phyloP scores from a whole-genome alignment of 2,888 invertebrate species.

The Andrena haemorrhoa region DNA sequence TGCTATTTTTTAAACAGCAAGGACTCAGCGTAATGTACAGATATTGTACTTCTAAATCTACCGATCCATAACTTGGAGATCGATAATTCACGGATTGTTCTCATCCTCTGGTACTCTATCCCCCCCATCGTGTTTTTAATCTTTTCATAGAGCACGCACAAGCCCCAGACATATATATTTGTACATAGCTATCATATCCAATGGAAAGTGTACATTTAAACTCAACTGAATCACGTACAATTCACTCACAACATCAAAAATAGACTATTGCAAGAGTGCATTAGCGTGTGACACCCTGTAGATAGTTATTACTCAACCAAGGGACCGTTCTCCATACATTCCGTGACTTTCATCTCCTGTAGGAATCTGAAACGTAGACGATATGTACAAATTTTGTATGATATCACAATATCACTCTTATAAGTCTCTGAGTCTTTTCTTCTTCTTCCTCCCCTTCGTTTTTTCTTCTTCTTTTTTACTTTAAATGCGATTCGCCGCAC shows the following conservation, averaged over 20 bases:
- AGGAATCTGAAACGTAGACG: conserved; percentile 75
- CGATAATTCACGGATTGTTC: conserved; percentile 69
- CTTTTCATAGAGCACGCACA: conserved; percentile 79
- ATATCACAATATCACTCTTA: conserved; percentile 73
- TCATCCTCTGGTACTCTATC: conserved; percentile 58
- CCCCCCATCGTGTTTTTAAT: conserved; percentile 58
- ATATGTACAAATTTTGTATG: conserved; percentile 77
- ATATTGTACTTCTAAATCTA: conserved; percentile 74
- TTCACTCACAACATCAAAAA: conserved; percentile 84
- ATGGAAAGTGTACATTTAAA: conserved; percentile 80
- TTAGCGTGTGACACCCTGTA: conserved; percentile 79
- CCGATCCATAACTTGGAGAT: conserved; percentile 65
- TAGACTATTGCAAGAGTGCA: conserved; percentile 83
- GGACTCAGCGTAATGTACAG: conserved; percentile 73
- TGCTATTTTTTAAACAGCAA: conserved; percentile 72
- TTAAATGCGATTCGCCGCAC: conserved; percentile 71
- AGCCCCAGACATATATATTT: conserved; percentile 81
- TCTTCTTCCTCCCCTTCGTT: conserved; percentile 3
- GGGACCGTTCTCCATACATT: conserved; percentile 71
- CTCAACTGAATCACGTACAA: conserved; percentile 80
- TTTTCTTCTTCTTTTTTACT: conserved; percentile 21
- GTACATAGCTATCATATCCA: conserved; percentile 83
- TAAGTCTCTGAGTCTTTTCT: conserved; percentile 67
- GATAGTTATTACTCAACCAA: conserved; percentile 77
- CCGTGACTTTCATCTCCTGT: conserved; percentile 70